Conservation (phyloP, 2,113 vertebrate species). For the Asarcornis scutulata region DNA sequence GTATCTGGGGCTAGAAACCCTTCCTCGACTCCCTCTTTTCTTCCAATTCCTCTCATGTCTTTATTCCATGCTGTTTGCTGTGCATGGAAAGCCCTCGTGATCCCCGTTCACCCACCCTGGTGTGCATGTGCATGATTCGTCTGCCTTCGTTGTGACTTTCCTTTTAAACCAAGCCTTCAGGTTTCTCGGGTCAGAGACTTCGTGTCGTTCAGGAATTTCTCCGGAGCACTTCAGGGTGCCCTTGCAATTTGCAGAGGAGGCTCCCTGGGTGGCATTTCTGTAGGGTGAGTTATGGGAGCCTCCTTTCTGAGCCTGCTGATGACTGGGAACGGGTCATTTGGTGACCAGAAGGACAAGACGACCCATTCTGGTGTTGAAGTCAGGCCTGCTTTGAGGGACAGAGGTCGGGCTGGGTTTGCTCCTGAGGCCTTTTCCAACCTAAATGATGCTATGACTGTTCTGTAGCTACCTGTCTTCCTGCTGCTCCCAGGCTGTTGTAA, state of each 20-base stretch:
- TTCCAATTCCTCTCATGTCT: neutral
- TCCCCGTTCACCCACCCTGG: neutral
- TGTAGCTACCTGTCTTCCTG: neutral
- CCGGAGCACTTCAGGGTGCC: neutral
- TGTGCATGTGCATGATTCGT: neutral
- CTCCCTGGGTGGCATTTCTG: neutral
- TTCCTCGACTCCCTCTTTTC: neutral
- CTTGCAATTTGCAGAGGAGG: neutral
- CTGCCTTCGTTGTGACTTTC: neutral
- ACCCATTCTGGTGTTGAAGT: neutral
- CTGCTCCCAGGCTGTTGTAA: neutral
- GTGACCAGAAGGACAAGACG: neutral
- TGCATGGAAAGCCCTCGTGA: accelerated
- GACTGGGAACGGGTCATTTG: neutral
- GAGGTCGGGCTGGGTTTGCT: neutral
- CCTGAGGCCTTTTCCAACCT: conserved; percentile 12
- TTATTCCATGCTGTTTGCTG: neutral
- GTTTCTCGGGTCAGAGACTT: neutral
- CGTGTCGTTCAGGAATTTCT: neutral
- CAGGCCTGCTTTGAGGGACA: neutral
- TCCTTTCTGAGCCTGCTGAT: neutral
- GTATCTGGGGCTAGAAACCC: neutral
- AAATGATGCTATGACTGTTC: conserved; percentile 3
- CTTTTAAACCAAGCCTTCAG: neutral
- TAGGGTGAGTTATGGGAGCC: neutral